A percentile compares a stretch with the other conserved stretches of the same genome.
These are phyloP conservation scores for Stylophora pistillata DNA, from an alignment of 64 coral and sea anemone species.

Conservation along the genomic window DNA sequence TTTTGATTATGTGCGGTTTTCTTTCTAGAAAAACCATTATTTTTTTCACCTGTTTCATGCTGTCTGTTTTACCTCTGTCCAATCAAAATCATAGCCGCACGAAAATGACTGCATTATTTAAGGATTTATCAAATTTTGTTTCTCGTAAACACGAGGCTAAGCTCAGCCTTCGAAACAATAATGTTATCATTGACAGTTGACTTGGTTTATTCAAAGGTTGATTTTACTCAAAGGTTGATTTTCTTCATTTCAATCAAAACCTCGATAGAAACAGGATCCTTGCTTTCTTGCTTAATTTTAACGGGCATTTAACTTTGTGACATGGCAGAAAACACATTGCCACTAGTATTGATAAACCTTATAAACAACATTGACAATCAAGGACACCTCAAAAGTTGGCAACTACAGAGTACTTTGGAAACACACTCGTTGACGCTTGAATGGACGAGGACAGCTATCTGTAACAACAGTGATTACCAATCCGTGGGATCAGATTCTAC, in stretches of 20 bases:
- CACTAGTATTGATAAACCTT: not conserved
- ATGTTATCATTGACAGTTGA: not conserved
- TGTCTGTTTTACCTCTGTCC: not conserved
- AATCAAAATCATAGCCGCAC: not conserved
- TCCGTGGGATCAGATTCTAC: not conserved
- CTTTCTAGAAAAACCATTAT: not conserved
- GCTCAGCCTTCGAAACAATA: not conserved
- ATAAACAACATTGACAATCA: not conserved
- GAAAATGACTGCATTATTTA: slow-evolving; percentile 1
- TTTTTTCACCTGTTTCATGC: not conserved
- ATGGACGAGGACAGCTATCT: not conserved
- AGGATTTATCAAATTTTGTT: not conserved
- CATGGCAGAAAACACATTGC: not conserved
- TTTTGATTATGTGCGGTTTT: not conserved
- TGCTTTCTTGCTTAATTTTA: not conserved
- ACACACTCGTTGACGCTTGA: not conserved
- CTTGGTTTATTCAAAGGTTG: not conserved
- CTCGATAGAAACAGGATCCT: not conserved
- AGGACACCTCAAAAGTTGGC: not conserved
- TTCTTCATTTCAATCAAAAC: not conserved
- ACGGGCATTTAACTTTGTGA: too few species aligned
- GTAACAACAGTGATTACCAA: not conserved
- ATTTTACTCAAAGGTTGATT: not conserved
- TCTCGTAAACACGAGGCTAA: not conserved
- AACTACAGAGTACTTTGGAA: not conserved